Percentiles rank a stretch among this genome's conserved stretches.
Conservation (phyloP, 2,888 invertebrate species). For the Thymelicus sylvestris region DNA sequence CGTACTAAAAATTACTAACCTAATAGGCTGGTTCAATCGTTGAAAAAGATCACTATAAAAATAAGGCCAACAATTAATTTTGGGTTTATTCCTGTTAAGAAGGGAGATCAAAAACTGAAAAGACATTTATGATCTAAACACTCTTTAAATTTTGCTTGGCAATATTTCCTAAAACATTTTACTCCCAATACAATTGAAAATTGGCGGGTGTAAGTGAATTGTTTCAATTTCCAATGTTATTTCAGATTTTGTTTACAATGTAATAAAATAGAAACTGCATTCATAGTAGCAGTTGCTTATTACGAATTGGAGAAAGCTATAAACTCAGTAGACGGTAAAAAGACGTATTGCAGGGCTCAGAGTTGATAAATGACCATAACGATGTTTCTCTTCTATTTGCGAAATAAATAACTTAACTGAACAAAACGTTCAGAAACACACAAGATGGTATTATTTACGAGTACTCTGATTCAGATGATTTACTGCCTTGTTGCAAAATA, state of each 20-base stretch:
- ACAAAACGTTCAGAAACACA: not conserved
- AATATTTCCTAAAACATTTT: not conserved
- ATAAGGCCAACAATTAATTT: too few relatives aligned
- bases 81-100: too few relatives aligned
- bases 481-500: too few relatives aligned
- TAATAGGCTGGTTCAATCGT: too few relatives aligned
- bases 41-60: too few relatives aligned
- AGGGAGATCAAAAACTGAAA: too few relatives aligned
- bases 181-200: not conserved
- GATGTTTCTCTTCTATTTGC: slow-evolving; percentile 1
- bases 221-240: not conserved
- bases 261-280: slow-evolving; percentile 18
- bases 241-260: slow-evolving; percentile 8
- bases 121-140: too few relatives aligned
- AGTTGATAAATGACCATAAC: slow-evolving; percentile 9
- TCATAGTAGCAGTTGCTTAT: slow-evolving; percentile 2
- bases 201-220: not conserved
- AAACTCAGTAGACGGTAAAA: slow-evolving; percentile 30
- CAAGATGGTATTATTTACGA: slow-evolving; percentile 2
- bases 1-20: too few relatives aligned
- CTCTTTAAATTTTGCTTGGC: not conserved
- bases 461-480: not conserved
- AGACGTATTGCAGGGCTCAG: slow-evolving; percentile 1
- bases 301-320: slow-evolving; percentile 7
- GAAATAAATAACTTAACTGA: slow-evolving; percentile 8